Base-by-base conservation (phyloP, 2,888 invertebrate genomes). In the Torymus tubicola region DNA sequence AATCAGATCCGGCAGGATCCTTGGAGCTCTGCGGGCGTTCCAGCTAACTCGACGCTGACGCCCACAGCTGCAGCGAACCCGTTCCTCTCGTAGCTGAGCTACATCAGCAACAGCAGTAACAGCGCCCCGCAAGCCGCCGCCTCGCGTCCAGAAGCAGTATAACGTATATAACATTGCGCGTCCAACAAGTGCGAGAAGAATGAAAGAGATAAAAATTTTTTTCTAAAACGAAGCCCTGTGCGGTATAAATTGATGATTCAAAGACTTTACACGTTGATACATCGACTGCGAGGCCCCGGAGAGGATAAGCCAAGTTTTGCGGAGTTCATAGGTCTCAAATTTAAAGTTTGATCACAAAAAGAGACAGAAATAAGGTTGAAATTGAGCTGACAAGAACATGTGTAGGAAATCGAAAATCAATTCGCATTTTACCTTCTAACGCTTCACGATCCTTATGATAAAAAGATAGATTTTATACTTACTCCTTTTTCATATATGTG, bases 1-100 rank as follows among this genome's bases (percentile, higher is more conserved):
- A 96, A 96, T 92, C 95, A 96, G 91, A 93, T 96, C 86, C 95
- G 95, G 86, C 95, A 95, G 87, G 94, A 94, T 87, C 93, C 94
- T 84, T 92, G 93, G 92, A 93, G 24, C 31, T 58, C 16, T 21
- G 31, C 64, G 53, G 63, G 61, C 31, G 69, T 21, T 21, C 53
- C 18, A 12, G 81, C 75, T 16, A 64, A 1, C 52, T 70, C 93
- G 18, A 92, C 87, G 82, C 65, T 76, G 57, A 90, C 87, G 82
- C 90, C 91, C 50, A 90, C 91, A 64, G 86, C 88, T 82, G 86
- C 90, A 83, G 90, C 89, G 55, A 91, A 91, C 89, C 90, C 90
- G 85, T 91, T 91, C 85, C 89, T 90, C 81, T 90, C 91, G 89
- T 91, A 91, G 90, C 90, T 85, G 65, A 75, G 24, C 53, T 21